Conservation (phyloP, 2,888 invertebrate genomes). For the Homarus gammarus region DNA sequence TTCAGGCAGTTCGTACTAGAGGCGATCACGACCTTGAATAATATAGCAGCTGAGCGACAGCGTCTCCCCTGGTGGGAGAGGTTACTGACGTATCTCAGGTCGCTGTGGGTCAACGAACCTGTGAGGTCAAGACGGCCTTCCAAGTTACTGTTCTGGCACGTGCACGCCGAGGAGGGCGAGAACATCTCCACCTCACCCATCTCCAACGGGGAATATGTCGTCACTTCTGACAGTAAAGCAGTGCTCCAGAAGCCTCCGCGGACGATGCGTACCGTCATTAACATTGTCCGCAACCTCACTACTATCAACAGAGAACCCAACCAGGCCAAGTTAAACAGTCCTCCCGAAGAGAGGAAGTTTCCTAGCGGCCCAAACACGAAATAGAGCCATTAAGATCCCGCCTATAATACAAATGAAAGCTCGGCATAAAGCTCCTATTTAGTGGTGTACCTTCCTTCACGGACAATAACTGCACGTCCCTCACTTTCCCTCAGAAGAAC, state of each 20-base stretch:
- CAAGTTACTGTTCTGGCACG: slow-evolving; percentile 60
- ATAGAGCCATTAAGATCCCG: too few relatives aligned
- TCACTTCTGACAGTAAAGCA: slow-evolving; percentile 21
- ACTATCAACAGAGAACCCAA: neutral
- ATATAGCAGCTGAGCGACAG: slow-evolving; percentile 24
- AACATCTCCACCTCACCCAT: slow-evolving; percentile 40
- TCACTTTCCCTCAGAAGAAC: too few relatives aligned
- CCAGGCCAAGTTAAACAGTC: slow-evolving; percentile 37
- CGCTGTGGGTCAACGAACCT: slow-evolving; percentile 49
- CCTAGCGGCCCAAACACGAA: neutral
- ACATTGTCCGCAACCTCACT: slow-evolving; percentile 18
- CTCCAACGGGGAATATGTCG: slow-evolving; percentile 58
- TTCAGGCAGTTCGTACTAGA: slow-evolving; percentile 43
- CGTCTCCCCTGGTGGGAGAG: slow-evolving; percentile 59
- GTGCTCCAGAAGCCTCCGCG: slow-evolving; percentile 19
- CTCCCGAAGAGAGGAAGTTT: slow-evolving; percentile 9
- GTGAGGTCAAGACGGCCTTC: slow-evolving; percentile 31
- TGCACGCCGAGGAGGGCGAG: slow-evolving; percentile 37
- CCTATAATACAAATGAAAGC: too few relatives aligned
- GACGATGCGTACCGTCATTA: slow-evolving; percentile 12
- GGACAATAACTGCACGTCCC: too few relatives aligned
- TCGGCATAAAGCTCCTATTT: too few relatives aligned
- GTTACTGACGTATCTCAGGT: slow-evolving; percentile 26
- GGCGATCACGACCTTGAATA: slow-evolving; percentile 35
- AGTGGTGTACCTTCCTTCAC: too few relatives aligned